Conservation (phyloP, 2,797 vertebrate species). For the Mormyrops attenuatus region DNA sequence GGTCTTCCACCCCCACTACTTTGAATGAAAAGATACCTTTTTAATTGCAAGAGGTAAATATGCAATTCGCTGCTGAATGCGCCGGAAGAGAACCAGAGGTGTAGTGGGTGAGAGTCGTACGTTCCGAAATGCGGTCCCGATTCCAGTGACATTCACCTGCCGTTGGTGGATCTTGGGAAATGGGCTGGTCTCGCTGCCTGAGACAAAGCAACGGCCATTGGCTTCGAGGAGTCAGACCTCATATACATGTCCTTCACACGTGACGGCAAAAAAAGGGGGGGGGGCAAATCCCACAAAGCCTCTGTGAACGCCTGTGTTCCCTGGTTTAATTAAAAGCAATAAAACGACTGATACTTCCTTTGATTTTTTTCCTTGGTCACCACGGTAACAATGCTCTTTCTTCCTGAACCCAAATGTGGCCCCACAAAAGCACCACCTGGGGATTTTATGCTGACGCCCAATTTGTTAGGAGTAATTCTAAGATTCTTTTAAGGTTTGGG, state of each 20-base stretch:
- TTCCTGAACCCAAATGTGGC: conserved; percentile 28
- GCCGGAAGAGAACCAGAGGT: background rate
- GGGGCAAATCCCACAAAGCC: background rate
- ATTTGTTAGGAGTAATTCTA: conserved; percentile 22
- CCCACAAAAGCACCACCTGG: conserved; percentile 24
- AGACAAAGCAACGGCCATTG: background rate
- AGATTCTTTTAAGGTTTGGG: background rate
- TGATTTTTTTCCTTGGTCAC: conserved; percentile 22
- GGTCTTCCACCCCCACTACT: background rate
- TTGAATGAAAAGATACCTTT: background rate
- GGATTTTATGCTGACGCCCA: conserved; percentile 36
- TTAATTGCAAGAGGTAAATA: background rate
- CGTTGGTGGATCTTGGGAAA: background rate
- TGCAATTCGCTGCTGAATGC: background rate
- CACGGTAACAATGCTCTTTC: conserved; percentile 30
- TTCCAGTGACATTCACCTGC: background rate
- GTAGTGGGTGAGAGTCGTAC: background rate
- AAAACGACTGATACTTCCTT: conserved; percentile 30
- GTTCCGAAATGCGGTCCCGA: background rate
- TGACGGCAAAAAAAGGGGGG: background rate
- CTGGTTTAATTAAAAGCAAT: conserved; percentile 36
- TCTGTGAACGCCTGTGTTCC: background rate
- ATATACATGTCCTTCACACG: background rate
- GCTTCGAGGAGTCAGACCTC: background rate
- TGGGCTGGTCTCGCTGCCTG: background rate